A percentile compares a stretch with the other conserved stretches of the same genome.
These are phyloP conservation scores for Muscidifurax raptorellus DNA, from an alignment of 1,140 invertebrate species.

Conservation along the genomic window DNA sequence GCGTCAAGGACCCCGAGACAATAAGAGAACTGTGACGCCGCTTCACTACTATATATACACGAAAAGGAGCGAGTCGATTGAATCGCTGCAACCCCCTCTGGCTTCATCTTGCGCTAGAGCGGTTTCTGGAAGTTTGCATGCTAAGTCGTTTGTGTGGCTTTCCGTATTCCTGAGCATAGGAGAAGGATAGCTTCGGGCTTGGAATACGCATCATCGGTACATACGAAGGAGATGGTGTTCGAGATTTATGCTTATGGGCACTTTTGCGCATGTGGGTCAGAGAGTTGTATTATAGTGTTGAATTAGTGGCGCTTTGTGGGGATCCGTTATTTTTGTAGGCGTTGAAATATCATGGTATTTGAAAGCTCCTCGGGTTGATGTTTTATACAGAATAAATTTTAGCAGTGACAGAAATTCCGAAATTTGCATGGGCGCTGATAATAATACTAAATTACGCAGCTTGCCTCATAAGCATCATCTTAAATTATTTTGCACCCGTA, in stretches of 20 bases:
- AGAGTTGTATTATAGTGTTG: not conserved
- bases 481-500: not conserved
- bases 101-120: not conserved
- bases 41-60: not conserved
- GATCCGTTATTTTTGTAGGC: not conserved
- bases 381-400: not conserved
- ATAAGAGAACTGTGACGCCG: constrained; percentile 43
- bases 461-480: too few relatives aligned
- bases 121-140: not conserved
- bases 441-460: too few relatives aligned
- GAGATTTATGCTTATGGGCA: not conserved
- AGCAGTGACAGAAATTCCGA: not conserved
- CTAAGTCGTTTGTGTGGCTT: not conserved
- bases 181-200: not conserved
- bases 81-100: constrained; percentile 1
- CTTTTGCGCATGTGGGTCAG: not conserved
- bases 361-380: not conserved
- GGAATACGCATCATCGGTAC: not conserved
- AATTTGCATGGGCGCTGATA: too few relatives aligned
- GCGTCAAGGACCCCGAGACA: constrained; percentile 55
- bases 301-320: not conserved
- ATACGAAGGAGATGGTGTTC: not conserved
- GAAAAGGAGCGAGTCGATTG: not conserved
- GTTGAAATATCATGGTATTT: not conserved
- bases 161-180: not conserved